Percentiles rank a stretch among this genome's conserved stretches.
Evolutionary conservation across 2,113 vertebrate genomes (phyloP).

Genomic region (Salvelinus sp.): DNA sequence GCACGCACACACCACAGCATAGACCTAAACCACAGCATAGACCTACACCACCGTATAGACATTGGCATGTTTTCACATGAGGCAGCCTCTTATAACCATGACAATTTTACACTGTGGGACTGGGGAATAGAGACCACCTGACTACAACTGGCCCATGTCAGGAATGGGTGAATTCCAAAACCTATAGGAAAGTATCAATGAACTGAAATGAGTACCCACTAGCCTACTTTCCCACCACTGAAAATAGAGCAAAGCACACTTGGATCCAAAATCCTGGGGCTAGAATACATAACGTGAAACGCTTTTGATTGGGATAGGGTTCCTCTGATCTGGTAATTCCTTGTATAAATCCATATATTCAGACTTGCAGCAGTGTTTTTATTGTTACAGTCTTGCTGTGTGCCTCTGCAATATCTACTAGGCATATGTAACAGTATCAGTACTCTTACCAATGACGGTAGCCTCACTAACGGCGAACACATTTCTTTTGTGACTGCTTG

Average conservation of each 20-base stretch:
- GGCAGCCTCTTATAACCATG: background rate
- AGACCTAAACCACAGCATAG: background rate
- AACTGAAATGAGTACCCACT: constrained; percentile 42
- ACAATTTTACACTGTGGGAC: background rate
- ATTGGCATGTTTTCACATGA: background rate
- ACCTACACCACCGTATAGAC: background rate
- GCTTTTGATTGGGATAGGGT: constrained; percentile 19
- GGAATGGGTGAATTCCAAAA: constrained; percentile 28
- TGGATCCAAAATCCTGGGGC: constrained; percentile 44
- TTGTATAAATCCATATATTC: background rate
- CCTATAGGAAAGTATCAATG: constrained; percentile 36
- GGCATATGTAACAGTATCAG: no score
- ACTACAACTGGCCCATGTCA: constrained; percentile 7
- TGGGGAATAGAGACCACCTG: background rate
- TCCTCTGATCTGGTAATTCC: background rate
- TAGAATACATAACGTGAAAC: constrained; percentile 45
- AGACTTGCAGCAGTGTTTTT: no score
- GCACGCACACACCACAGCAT: background rate
- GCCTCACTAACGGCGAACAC: no score
- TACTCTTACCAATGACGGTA: background rate
- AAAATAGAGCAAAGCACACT: constrained; percentile 51
- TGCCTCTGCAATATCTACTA: no score
- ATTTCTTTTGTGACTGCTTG: no score
- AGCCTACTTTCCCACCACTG: constrained; percentile 57
- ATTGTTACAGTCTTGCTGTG: no score